A percentile compares a stretch with the other conserved stretches of the same genome.
These are phyloP conservation scores for Colaptes auratus DNA, from an alignment of 2,113 vertebrate genomes.

Conservation along the genomic window DNA sequence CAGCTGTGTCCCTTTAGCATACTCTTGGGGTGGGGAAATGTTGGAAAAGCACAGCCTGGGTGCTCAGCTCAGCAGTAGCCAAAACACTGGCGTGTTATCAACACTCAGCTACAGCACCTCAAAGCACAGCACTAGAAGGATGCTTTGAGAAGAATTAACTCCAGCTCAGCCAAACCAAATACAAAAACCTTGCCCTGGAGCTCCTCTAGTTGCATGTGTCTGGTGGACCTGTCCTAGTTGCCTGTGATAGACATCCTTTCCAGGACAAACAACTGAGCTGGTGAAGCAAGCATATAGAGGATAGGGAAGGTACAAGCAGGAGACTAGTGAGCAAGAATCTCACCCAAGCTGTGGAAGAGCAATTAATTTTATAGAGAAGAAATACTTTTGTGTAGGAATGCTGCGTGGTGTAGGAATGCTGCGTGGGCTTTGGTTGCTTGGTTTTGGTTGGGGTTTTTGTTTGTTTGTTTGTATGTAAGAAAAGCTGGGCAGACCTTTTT, in stretches of 20 bases:
- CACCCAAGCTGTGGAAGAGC: neutral
- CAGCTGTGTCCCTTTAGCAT: too few relatives aligned
- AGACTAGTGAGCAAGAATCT: neutral
- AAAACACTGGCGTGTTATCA: too few relatives aligned
- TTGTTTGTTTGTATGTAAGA: neutral
- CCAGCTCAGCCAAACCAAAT: too few relatives aligned
- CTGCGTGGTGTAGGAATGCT: too few relatives aligned
- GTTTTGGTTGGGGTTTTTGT: too few relatives aligned
- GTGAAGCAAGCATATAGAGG: neutral
- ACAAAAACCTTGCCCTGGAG: neutral
- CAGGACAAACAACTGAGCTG: conserved; percentile 33
- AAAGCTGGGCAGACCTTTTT: neutral
- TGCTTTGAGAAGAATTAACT: too few relatives aligned
- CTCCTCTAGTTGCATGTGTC: neutral
- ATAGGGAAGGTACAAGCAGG: neutral
- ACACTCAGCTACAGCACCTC: too few relatives aligned
- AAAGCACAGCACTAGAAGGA: too few relatives aligned
- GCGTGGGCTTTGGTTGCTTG: too few relatives aligned
- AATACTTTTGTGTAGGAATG: neutral
- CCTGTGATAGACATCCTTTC: conserved; percentile 3
- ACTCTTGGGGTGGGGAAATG: too few relatives aligned
- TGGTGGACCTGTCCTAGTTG: conserved; percentile 31
- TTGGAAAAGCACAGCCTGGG: too few relatives aligned
- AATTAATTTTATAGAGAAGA: accelerated
- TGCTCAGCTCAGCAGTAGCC: too few relatives aligned